Conservation (phyloP, 2,888 invertebrate species). For the Aphodius granarius region DNA sequence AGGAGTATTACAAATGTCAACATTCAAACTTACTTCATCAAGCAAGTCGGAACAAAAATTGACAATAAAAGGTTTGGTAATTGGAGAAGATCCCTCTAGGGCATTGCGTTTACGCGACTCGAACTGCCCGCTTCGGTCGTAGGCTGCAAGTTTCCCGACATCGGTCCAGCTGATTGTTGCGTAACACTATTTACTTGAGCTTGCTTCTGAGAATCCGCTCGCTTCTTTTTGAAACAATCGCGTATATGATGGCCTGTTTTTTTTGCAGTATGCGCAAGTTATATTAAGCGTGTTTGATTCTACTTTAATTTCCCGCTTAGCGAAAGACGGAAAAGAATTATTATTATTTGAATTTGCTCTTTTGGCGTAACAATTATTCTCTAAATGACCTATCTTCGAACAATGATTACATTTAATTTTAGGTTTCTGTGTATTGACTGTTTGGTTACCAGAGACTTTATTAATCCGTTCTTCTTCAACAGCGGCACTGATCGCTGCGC, state of each 20-base stretch:
- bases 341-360: background rate
- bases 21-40: background rate
- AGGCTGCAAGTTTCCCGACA: background rate
- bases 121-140: background rate
- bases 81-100: background rate
- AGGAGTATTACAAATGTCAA: background rate
- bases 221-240: background rate
- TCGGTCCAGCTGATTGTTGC: background rate
- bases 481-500: background rate
- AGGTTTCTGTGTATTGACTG: background rate
- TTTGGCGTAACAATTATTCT: conserved; percentile 5
- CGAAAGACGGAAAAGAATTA: background rate
- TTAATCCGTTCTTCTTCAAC: conserved; percentile 4
- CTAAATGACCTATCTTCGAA: background rate
- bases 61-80: conserved; percentile 2
- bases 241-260: conserved; percentile 5
- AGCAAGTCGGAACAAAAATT: background rate
- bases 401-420: conserved; percentile 8
- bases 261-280: conserved; percentile 3
- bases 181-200: background rate
- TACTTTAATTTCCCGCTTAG: background rate
- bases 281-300: background rate
- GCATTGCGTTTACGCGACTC: background rate
- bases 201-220: background rate
- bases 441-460: background rate